Conservation (phyloP, 2,797 vertebrate species). For the Poecilia wingei region DNA sequence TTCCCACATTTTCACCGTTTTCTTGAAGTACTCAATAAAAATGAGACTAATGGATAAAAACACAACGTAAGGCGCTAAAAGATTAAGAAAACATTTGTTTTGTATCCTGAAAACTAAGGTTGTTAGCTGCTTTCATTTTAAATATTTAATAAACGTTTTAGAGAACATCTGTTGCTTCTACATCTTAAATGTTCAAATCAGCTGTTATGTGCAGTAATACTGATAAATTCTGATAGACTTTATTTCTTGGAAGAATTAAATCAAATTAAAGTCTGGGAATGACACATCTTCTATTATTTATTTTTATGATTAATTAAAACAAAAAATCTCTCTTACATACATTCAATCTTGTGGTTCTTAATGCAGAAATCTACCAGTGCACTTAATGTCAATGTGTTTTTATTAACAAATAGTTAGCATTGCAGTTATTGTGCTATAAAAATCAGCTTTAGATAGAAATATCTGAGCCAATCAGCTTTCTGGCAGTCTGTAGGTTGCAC, state of each 20-base stretch:
- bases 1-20: background rate
- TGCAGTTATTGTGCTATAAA: background rate
- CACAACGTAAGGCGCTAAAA: background rate
- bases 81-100: background rate
- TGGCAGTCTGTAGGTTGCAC: background rate
- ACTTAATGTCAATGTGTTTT: background rate
- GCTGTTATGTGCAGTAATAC: background rate
- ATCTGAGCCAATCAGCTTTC: background rate
- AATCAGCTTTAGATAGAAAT: background rate
- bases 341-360: background rate
- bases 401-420: background rate
- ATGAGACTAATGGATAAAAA: background rate
- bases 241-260: background rate
- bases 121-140: background rate
- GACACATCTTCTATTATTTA: background rate
- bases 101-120: background rate
- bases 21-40: background rate
- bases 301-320: background rate
- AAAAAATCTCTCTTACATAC: background rate
- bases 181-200: background rate
- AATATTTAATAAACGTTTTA: background rate
- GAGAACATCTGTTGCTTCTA: background rate
- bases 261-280: background rate
- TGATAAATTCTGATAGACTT: background rate
- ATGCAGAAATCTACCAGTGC: accelerated